Evolutionary conservation across 2,113 vertebrate genomes (phyloP), one percentile per base, ranked within the genome.

Genomic region (Sylvilagus bachmani): DNA sequence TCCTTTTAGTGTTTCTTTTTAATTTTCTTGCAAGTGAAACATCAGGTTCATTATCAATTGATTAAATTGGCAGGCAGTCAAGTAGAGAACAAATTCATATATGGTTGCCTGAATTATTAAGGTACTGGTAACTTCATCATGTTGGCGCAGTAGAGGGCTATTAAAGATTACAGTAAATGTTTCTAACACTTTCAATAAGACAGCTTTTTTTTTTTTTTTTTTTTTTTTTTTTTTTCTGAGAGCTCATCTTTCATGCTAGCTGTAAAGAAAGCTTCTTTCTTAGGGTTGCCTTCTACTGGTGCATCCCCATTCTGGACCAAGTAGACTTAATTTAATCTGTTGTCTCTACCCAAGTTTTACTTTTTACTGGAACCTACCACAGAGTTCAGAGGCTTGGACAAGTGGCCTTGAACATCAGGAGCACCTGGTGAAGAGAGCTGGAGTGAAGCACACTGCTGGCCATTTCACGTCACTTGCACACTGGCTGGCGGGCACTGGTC

Each of bases 1-100:
- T 95, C 93, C 80, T 91, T 97, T 97, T 88, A 90, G 96, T 91
- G 79, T 81, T 98, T 97, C 94, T 94, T 94, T 93, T 81, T 90
- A 91, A 96, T 95, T 89, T 97, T 89, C 88, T 97, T 90, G 94
- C 31, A 96, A 93, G 75, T 80, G 93, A 97, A 97, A 96, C 79
- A 95, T 91, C 74, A 92, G 91, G 64, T 95, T 97, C 95, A 95
- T 98, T 96, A 97, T 86, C 96, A 97, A 97, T 89, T 95, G 96
- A 96, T 97, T 97, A 97, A 87, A 94, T 95, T 98, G 97, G 88
- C 95, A 97, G 75, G 38, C 94, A 95, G 92, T 97, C 97, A 98
- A 97, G 93, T 96, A 93, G 93, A 93, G 96, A 97, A 64, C 5
- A 91, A 86, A 94, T 75, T 93, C 86, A 90, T 94, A 93, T 95